Base-by-base conservation (phyloP, 2,113 vertebrate species). In the Orthonyx spaldingii region DNA sequence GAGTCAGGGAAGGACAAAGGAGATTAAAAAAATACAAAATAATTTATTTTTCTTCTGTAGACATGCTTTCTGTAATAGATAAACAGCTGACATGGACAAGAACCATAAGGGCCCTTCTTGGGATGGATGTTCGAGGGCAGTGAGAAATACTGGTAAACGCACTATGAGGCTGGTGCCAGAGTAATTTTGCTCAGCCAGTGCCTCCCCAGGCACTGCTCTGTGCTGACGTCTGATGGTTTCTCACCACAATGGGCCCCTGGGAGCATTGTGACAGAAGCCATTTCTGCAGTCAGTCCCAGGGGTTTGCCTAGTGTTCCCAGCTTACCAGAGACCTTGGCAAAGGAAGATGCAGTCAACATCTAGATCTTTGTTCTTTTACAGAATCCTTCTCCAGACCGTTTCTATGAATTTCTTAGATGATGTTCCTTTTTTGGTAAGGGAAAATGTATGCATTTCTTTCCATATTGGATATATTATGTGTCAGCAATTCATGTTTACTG, bases 1-100 rank as follows among this genome's bases (percentile, higher is more conserved):
- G 1, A 30, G 3, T 21, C 2, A 0, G 7, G 15, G 23, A 68
- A 52, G 12, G 6, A 56, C 11, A 75, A 78, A 75, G 11, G 9
- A 55, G 22, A 13, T 5, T 2, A 1, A 8, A 30, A n/a, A 37
- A 33, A 28, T 4, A 30, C 2, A 7, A 74, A 74, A 50, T 1
- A 42, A 27, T 60, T 63, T 23, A 1, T 84, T 93, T 89, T 63
- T 21, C 21, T 87, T 63, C 8, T 39, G 14, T 60, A 82, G 26
- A 19, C 12, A 11, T 33, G 9, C 6, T 70, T 77, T 95, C 89
- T 81, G 1, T 72, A 57, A 46, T 21, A 86, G 8, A 53, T 52
- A 42, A 64, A 50, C 6, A 52, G 9, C 14, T 55, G 55, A 53
- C 11, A 41, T 18, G 9, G 32, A 26, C 22, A 66, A 65, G 60